Conservation (phyloP, 2,888 invertebrate genomes). For the Temnothorax rugatulus region DNA sequence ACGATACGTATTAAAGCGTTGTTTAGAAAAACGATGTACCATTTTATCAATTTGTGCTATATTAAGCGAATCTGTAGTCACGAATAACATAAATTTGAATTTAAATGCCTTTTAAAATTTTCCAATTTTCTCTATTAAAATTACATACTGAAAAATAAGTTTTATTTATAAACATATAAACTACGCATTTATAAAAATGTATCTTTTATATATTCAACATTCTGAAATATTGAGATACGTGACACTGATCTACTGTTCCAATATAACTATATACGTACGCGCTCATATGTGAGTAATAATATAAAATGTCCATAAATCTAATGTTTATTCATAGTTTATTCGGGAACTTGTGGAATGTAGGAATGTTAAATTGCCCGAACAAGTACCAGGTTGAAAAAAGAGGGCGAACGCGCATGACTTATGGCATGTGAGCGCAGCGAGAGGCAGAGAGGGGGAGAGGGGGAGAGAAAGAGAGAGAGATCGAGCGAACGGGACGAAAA, state of each 20-base stretch:
- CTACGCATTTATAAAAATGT: slow-evolving; percentile 1
- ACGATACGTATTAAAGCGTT: background rate
- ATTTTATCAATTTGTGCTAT: background rate
- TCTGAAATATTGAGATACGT: background rate
- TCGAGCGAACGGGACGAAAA: slow-evolving; percentile 70
- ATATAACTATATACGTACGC: slow-evolving; percentile 6
- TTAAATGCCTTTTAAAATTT: background rate
- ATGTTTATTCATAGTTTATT: slow-evolving; percentile 41
- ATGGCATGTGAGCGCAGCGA: slow-evolving; percentile 22
- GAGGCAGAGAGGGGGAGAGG: background rate
- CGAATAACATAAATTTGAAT: background rate
- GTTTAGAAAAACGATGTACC: background rate
- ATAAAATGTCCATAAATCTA: slow-evolving; percentile 27
- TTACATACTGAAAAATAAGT: background rate
- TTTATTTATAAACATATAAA: background rate
- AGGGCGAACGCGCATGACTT: slow-evolving; percentile 50
- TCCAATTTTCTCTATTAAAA: background rate
- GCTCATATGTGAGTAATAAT: slow-evolving; percentile 6
- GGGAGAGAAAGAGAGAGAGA: slow-evolving; percentile 20
- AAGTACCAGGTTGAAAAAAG: slow-evolving; percentile 35
- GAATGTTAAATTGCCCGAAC: slow-evolving; percentile 45
- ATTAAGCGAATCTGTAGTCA: background rate
- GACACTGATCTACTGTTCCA: background rate
- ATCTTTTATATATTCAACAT: slow-evolving; percentile 6
- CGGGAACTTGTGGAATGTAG: slow-evolving; percentile 23